Percentiles rank a stretch among this genome's conserved stretches.
Evolutionary conservation across 2,113 vertebrate species (phyloP).

Genomic region (Odontesthes bonariensis): DNA sequence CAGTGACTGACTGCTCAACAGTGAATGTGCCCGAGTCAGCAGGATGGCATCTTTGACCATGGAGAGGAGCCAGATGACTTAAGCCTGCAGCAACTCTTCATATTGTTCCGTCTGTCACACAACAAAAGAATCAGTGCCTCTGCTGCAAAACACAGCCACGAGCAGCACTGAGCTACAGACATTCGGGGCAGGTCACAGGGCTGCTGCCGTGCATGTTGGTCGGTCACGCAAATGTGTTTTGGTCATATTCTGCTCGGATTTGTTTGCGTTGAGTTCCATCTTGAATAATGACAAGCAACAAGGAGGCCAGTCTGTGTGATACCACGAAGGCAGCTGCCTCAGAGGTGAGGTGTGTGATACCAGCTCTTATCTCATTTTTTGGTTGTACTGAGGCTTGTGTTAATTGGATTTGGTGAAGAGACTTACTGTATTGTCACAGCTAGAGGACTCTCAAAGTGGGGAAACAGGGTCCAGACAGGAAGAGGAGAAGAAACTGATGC

Average conservation of each 20-base stretch:
- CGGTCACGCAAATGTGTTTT: slow-evolving; percentile 23
- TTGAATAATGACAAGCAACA: slow-evolving; percentile 79
- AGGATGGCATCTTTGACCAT: slow-evolving; percentile 55
- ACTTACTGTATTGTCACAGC: slow-evolving; percentile 1
- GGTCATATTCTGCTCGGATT: slow-evolving; percentile 5
- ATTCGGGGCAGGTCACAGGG: slow-evolving; percentile 21
- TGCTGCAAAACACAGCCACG: slow-evolving; percentile 29
- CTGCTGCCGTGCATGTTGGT: not conserved
- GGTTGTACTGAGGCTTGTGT: not conserved
- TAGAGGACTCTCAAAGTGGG: slow-evolving; percentile 75
- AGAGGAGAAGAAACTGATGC: slow-evolving; percentile 84
- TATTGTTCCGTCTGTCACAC: slow-evolving; percentile 57
- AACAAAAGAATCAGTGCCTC: slow-evolving; percentile 59
- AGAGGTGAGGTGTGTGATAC: slow-evolving; percentile 74
- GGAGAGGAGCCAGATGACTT: slow-evolving; percentile 38
- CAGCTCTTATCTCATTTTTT: not conserved
- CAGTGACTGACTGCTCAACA: slow-evolving; percentile 21
- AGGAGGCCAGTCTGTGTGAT: slow-evolving; percentile 76
- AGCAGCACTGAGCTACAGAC: slow-evolving; percentile 11
- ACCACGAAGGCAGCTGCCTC: slow-evolving; percentile 78
- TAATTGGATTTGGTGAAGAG: slow-evolving; percentile 1
- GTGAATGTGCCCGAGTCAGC: slow-evolving; percentile 70
- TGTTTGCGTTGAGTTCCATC: not conserved
- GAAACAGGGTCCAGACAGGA: slow-evolving; percentile 78
- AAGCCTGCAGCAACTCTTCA: slow-evolving; percentile 61